A percentile compares a stretch with the other conserved stretches of the same genome.
phyloP scores from a whole-genome alignment of 2,888 invertebrate genomes.

The Balanococcus diminutus region DNA sequence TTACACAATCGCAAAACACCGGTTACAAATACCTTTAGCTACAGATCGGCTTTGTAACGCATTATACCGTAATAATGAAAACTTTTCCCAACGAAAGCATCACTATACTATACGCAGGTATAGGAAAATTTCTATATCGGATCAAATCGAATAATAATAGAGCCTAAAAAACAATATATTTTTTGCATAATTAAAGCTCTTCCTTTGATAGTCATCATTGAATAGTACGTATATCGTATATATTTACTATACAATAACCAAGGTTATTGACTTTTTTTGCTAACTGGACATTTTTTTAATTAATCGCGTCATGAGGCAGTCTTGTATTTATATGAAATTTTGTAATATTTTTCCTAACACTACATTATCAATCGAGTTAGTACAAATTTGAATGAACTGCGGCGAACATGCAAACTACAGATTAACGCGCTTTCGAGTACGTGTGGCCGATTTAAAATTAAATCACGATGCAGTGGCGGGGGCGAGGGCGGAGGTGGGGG shows the following conservation, averaged over 20 bases:
- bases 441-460: constrained; percentile 22
- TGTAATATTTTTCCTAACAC: neutral
- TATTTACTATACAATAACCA: no score
- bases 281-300: neutral
- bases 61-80: constrained; percentile 22
- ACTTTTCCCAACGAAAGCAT: neutral
- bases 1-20: constrained; percentile 17
- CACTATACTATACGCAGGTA: neutral
- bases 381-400: neutral
- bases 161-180: constrained; percentile 9
- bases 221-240: neutral
- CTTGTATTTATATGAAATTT: neutral
- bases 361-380: neutral
- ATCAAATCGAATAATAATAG: constrained; percentile 22
- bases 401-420: neutral
- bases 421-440: neutral
- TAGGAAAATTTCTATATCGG: neutral
- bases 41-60: neutral
- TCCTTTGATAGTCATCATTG: neutral
- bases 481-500: no score
- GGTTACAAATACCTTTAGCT: constrained; percentile 6
- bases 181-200: constrained; percentile 17
- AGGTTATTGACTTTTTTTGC: neutral
- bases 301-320: neutral
- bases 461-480: neutral